A percentile compares a stretch with the other conserved stretches of the same genome.
phyloP scores from a whole-genome alignment of 2,797 vertebrate genomes.

The Enteromius treurensis region DNA sequence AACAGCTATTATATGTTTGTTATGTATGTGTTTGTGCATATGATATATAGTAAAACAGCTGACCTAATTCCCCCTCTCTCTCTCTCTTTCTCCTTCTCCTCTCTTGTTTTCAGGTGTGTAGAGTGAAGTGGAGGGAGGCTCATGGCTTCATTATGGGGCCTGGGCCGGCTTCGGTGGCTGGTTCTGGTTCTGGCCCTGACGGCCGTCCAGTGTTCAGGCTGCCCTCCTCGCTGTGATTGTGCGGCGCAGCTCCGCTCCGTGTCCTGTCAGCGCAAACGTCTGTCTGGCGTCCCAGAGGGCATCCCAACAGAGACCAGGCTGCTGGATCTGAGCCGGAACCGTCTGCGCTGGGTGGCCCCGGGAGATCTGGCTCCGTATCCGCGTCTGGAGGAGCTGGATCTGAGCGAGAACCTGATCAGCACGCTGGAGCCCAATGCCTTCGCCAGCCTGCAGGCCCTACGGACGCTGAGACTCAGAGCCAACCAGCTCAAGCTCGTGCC shows the following conservation, averaged over 20 bases:
- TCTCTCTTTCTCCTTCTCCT: not conserved
- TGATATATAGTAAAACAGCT: not conserved
- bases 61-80: not conserved
- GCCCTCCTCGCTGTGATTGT: conserved; percentile 93
- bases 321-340: conserved; percentile 95
- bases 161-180: conserved; percentile 73
- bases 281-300: conserved; percentile 91
- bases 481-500: conserved; percentile 96
- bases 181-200: conserved; percentile 79
- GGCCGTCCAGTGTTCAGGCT: conserved; percentile 75
- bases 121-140: conserved; percentile 78
- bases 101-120: conserved; percentile 73
- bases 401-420: conserved; percentile 93
- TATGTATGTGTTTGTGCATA: too few relatives aligned
- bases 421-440: conserved; percentile 95
- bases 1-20: too few relatives aligned
- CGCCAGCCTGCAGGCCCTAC: conserved; percentile 85
- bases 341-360: conserved; percentile 90
- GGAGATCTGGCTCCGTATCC: conserved; percentile 90
- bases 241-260: conserved; percentile 84
- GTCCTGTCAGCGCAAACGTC: conserved; percentile 87
- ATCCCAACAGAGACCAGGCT: conserved; percentile 92
- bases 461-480: conserved; percentile 84
- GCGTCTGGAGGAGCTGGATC: conserved; percentile 90
- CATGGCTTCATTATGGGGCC: conserved; percentile 77